Evolutionary conservation across 1,140 invertebrate genomes (phyloP), one percentile per base, ranked within the genome.

Genomic region (Dufourea novaeangliae): DNA sequence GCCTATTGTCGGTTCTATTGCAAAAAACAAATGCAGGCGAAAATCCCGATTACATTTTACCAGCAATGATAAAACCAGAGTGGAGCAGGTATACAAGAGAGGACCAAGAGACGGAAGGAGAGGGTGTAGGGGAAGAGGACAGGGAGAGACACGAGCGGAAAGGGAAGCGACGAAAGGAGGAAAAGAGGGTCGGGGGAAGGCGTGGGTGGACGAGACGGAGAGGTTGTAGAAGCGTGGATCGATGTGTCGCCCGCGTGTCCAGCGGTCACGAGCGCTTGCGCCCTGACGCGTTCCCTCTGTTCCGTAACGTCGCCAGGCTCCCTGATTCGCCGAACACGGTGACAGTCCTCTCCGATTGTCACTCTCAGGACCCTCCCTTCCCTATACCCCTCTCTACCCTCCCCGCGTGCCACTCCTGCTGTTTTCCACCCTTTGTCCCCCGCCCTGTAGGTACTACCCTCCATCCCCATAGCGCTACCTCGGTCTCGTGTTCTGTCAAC

Each of bases 201-300:
- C 71, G 79, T 67, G 85, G 81, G 85, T 80, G 80, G 86, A 79
- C 75, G 84, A 79, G 84, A 83, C 77, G 83, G 86, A 89, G 90
- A 89, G 90, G 87, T 88, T 88, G 88, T 88, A 88, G 88, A 89
- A 88, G 84, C 85, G 76, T 87, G 89, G 90, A 91, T 92, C 90
- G 90, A 92, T 92, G 90, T 92, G 90, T 91, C 91, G 89, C 86
- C 82, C 88, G 86, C 84, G 88, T 89, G 90, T 91, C 90, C 90
- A 91, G 88, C 80, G 68, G 86, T 88, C 87, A 85, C 87, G 75
- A 83, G 90, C 90, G 91, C 91, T 89, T 90, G 90, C 89, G 91
- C 91, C 72, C 64, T 89, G 71, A 66, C 59, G n/a, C n/a, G 52
- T 66, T 69, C 80, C 50, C 64, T 78, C 80, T 84, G 75, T 79